Evolutionary conservation across 2,113 vertebrate species (phyloP), one percentile per base, ranked within the genome.

Genomic region (Sisor rabdophorus): DNA sequence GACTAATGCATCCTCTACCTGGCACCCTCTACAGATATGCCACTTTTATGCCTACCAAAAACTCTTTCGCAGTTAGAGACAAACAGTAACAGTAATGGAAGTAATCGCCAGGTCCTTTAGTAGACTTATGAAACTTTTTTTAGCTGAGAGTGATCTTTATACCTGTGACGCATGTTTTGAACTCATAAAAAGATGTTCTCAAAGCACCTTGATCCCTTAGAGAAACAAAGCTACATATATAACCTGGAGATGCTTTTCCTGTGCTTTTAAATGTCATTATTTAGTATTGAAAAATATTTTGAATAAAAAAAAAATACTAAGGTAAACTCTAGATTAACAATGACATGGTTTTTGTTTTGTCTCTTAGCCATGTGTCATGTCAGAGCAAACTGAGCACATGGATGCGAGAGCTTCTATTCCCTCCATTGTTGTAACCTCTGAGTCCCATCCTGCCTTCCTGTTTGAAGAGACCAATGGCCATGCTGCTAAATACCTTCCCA

Each of bases 391-490:
- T 0, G 81, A 72, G 30, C 68, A 75, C 6, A 82, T 81, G 69
- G 64, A 28, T 56, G 58, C 11, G 64, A 36, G 17, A 81, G 77
- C 28, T 75, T 67, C 50, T n/a, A 72, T 83, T 11, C 76, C 91
- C 11, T 83, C 90, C 15, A 73, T 91, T 80, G 85, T 92, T 24
- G 88, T 90, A 58, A 90, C 91, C 0, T 90, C 89, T 24, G 89
- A 89, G 63, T 89, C 90, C 73, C 90, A 83, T 83, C 87, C 88
- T 0, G 81, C 82, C 3, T 73, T 89, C 59, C 8, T 85, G 67
- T 67, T 86, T 79, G 15, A 77, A 77, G 1, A 77, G 79, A 81
- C 75, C 74, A 83, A 81, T 5, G 80, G 84, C 60, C 86, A 81
- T 74, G 22, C 56, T 28, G 44, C 30, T 53, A 85, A 84, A 81